Percentiles rank a stretch among this genome's conserved stretches.
These are phyloP conservation scores for Sarcophaga peregrina DNA, from an alignment of 1,140 invertebrate species.

Conservation along the genomic window DNA sequence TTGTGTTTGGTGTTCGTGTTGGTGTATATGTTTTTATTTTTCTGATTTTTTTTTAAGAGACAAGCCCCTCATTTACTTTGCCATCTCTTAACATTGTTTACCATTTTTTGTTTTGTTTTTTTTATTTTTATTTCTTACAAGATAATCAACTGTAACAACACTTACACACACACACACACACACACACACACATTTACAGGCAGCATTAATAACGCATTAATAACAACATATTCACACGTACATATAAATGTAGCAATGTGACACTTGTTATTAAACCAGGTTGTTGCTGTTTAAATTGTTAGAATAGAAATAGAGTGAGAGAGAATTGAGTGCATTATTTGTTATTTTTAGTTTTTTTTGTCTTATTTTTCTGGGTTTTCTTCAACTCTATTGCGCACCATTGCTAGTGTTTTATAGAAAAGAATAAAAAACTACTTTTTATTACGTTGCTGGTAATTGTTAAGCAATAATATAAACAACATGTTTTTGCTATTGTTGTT, in stretches of 20 bases:
- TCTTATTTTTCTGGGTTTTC: neutral
- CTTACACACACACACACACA: too few species aligned
- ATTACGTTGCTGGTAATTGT: neutral
- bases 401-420: neutral
- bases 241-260: too few species aligned
- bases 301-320: too few species aligned
- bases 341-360: neutral
- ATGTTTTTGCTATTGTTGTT: neutral
- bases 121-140: too few species aligned
- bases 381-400: neutral
- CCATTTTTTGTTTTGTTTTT: neutral
- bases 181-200: too few species aligned
- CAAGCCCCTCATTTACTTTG: slow-evolving; percentile 6
- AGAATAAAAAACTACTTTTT: neutral
- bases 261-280: too few species aligned
- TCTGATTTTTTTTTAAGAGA: neutral
- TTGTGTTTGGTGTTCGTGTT: neutral
- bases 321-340: neutral
- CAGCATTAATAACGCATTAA: too few species aligned
- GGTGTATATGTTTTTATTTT: slow-evolving; percentile 1
- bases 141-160: too few species aligned
- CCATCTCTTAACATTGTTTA: neutral
- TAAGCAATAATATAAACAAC: neutral
- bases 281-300: too few species aligned
- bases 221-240: too few species aligned